Evolutionary conservation across 2,888 invertebrate genomes (phyloP).

Genomic region (Tethea ocularis): DNA sequence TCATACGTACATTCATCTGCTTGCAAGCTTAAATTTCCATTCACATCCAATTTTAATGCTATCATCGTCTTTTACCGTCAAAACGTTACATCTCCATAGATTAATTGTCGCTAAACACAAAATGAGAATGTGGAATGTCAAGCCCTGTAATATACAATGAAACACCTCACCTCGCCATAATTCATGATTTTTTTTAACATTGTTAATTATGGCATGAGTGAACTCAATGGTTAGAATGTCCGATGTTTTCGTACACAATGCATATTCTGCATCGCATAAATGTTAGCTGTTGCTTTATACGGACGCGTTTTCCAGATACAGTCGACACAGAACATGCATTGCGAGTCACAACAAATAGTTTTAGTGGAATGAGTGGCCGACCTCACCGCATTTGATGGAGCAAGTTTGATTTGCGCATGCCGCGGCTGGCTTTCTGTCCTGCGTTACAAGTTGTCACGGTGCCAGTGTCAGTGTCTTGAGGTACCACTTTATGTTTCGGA

Average conservation of each 20-base stretch:
- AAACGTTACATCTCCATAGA: conserved; percentile 47
- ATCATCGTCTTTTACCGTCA: conserved; percentile 59
- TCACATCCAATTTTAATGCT: conserved; percentile 80
- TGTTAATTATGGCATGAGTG: conserved; percentile 41
- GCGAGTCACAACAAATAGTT: conserved; percentile 73
- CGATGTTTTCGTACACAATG: conserved; percentile 57
- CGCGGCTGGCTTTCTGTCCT: conserved; percentile 78
- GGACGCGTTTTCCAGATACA: conserved; percentile 57
- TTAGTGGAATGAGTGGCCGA: conserved; percentile 83
- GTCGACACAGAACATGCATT: conserved; percentile 74
- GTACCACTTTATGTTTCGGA: conserved; percentile 74
- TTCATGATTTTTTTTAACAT: conserved; percentile 36
- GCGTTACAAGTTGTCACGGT: conserved; percentile 67
- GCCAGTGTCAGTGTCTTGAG: conserved; percentile 56
- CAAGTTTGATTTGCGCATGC: conserved; percentile 82
- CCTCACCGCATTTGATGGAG: conserved; percentile 82
- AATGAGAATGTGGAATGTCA: conserved; percentile 67
- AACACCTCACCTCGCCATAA: conserved; percentile 45
- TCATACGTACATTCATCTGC: conserved; percentile 66
- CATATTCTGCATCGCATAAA: conserved; percentile 66
- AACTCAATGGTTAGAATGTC: conserved; percentile 52
- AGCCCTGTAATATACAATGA: conserved; percentile 70
- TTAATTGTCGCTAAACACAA: conserved; percentile 40
- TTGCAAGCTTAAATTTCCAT: conserved; percentile 75
- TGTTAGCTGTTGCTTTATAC: conserved; percentile 40